Evolutionary conservation across 2,113 vertebrate species (phyloP).

Genomic region (Paraplagusia blochii): DNA sequence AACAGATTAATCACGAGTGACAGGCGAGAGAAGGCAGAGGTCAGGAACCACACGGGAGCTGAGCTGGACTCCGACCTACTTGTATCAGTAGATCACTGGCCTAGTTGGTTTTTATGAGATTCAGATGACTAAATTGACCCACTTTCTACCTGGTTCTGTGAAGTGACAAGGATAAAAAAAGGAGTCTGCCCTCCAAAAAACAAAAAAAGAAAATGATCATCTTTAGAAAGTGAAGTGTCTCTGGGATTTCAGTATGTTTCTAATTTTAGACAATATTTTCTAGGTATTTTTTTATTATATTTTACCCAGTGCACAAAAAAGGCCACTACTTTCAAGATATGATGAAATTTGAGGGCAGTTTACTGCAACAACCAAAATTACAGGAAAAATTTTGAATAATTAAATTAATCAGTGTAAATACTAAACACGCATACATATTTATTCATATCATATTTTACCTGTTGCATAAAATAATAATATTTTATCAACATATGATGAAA

Average conservation of each 20-base stretch:
- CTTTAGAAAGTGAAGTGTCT: slow-evolving; percentile 20
- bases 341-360: no score
- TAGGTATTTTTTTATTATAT: background rate
- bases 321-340: no score
- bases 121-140: slow-evolving; percentile 56
- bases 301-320: background rate
- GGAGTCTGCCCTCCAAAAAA: slow-evolving; percentile 25
- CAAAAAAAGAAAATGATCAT: slow-evolving; percentile 36
- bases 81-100: slow-evolving; percentile 50
- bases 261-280: slow-evolving; percentile 8
- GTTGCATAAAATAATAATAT: no score
- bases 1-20: slow-evolving; percentile 77
- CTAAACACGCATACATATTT: no score
- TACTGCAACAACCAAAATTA: no score
- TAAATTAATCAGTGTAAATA: no score
- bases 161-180: background rate
- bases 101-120: slow-evolving; percentile 56
- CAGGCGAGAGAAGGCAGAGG: slow-evolving; percentile 53
- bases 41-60: slow-evolving; percentile 53
- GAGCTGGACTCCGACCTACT: slow-evolving; percentile 67
- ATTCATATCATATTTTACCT: no score
- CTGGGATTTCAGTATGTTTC: slow-evolving; percentile 15
- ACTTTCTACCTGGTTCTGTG: slow-evolving; percentile 34
- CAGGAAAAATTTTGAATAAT: no score
- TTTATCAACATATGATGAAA: no score